Evolutionary conservation across 2,888 invertebrate species (phyloP).

Genomic region (Perizoma affinitatum): DNA sequence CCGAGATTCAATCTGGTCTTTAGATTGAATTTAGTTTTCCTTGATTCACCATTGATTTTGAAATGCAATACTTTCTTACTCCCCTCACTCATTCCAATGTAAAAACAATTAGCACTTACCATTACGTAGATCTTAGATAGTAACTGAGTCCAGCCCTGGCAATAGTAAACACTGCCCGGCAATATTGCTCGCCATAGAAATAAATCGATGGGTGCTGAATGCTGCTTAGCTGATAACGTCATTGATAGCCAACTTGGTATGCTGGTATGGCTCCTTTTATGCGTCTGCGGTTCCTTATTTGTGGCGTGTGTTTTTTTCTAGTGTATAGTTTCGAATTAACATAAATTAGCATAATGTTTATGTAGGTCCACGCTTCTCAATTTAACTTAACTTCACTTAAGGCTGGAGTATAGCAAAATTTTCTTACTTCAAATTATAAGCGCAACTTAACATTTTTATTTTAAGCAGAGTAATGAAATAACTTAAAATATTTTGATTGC

Average conservation of each 20-base stretch:
- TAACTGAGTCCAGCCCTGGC: constrained; percentile 39
- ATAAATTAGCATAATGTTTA: constrained; percentile 28
- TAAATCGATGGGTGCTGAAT: constrained; percentile 37
- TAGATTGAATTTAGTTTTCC: too few relatives aligned
- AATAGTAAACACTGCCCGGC: constrained; percentile 31
- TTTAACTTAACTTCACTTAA: too few relatives aligned
- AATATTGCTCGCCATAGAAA: constrained; percentile 10
- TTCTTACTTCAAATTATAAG: too few relatives aligned
- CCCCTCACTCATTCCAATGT: constrained; percentile 35
- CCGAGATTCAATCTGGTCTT: too few relatives aligned
- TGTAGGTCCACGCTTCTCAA: neutral
- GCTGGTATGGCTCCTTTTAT: constrained; percentile 19
- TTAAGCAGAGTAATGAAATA: too few relatives aligned
- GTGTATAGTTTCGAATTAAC: constrained; percentile 27
- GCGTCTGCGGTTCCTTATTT: constrained; percentile 16
- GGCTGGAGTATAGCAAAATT: too few relatives aligned
- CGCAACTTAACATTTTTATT: too few relatives aligned
- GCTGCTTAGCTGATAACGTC: constrained; percentile 35
- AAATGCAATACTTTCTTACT: constrained; percentile 13
- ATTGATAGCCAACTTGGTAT: constrained; percentile 29
- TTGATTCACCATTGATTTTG: neutral
- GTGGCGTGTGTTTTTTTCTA: constrained; percentile 9
- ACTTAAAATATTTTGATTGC: too few relatives aligned
- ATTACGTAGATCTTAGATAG: constrained; percentile 74
- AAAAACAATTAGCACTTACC: constrained; percentile 65